Evolutionary conservation across 2,113 vertebrate species (phyloP).

Genomic region (Danionella cerebrum): DNA sequence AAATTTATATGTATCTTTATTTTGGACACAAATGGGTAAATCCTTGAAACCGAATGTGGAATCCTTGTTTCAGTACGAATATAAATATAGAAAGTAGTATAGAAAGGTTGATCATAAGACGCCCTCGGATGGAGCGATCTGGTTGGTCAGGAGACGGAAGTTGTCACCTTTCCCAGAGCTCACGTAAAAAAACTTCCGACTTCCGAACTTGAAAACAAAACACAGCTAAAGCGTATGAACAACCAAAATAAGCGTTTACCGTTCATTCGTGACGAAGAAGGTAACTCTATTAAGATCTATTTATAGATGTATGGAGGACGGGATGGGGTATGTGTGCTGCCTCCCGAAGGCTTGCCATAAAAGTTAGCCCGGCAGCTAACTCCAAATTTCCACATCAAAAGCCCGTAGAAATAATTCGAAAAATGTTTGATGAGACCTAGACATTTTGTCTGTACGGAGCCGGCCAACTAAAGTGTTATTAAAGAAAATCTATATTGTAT

Average conservation of each 20-base stretch:
- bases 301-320: neutral
- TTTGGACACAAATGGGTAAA: no score
- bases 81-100: no score
- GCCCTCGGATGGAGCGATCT: neutral
- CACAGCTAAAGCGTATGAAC: neutral
- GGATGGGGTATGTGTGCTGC: neutral
- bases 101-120: no score
- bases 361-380: neutral
- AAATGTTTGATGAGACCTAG: no score
- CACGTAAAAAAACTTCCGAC: constrained; percentile 25
- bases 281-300: neutral
- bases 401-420: no score
- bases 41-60: neutral
- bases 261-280: neutral
- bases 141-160: constrained; percentile 27
- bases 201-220: constrained; percentile 29
- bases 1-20: no score
- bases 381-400: no score
- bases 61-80: neutral
- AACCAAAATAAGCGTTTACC: neutral
- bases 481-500: no score
- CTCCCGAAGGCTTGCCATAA: no score
- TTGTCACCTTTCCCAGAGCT: constrained; percentile 12
- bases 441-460: no score
- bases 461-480: no score